Percentiles rank a stretch among this genome's conserved stretches.
phyloP scores from a whole-genome alignment of 2,797 vertebrate species.

The Pristis pectinata region DNA sequence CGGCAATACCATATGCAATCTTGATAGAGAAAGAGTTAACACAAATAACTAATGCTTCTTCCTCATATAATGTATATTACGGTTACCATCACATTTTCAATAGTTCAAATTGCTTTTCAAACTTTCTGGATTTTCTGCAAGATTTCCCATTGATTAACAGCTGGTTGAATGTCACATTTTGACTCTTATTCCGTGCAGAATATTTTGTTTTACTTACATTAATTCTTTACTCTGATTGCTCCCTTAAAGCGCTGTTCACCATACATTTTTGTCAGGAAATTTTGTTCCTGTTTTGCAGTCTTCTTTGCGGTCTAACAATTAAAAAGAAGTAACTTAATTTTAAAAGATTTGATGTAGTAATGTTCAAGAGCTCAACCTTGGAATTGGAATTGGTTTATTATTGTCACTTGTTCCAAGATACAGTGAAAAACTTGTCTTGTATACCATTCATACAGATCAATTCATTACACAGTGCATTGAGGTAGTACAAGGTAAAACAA shows the following conservation, averaged over 20 bases:
- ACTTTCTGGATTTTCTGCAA: neutral
- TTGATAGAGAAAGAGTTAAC: neutral
- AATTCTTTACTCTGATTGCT: neutral
- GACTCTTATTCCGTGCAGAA: neutral
- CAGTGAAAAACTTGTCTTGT: no score
- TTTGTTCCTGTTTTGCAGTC: neutral
- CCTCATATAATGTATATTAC: no score
- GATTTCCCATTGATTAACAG: neutral
- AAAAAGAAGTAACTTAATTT: neutral
- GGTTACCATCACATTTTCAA: neutral
- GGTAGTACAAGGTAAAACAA: no score
- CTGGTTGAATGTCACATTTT: neutral
- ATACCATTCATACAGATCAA: no score
- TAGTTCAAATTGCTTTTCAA: neutral
- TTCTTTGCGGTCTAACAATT: neutral
- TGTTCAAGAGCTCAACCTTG: neutral
- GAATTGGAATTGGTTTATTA: no score
- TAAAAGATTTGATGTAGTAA: neutral
- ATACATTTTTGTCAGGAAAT: neutral
- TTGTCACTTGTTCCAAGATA: no score
- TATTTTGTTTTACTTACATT: neutral
- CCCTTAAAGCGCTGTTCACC: neutral
- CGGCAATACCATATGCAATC: neutral
- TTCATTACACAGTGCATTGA: no score
- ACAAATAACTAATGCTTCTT: neutral